A percentile compares a stretch with the other conserved stretches of the same genome.
These are phyloP conservation scores for Eptesicus fuscus DNA, from an alignment of 2,113 vertebrate genomes.

Conservation along the genomic window DNA sequence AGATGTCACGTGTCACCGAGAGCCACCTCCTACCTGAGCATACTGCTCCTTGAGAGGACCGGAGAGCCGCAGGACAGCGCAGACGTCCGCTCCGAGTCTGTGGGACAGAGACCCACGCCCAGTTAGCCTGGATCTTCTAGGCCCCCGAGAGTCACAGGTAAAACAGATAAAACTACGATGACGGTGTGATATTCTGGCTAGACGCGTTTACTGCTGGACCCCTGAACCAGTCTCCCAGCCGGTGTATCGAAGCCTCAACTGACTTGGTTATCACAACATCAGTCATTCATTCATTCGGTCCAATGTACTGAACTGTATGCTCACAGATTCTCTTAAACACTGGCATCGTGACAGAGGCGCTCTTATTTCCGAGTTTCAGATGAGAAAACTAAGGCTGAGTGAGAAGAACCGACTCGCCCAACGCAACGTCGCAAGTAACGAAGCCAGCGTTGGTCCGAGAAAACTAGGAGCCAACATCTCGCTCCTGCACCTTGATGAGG, in stretches of 20 bases:
- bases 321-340: not conserved
- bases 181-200: not conserved
- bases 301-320: not conserved
- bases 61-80: slow-evolving; percentile 81
- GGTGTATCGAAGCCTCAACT: not conserved
- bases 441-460: not conserved
- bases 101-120: not conserved
- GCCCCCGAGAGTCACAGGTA: not conserved
- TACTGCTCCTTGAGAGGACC: slow-evolving; percentile 82
- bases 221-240: not conserved
- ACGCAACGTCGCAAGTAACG: not conserved
- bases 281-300: not conserved
- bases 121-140: not conserved
- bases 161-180: not conserved
- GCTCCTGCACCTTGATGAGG: not conserved
- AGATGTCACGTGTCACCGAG: not conserved
- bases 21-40: slow-evolving; percentile 75
- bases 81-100: slow-evolving; percentile 77
- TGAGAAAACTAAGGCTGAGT: not conserved
- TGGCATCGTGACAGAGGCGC: too few species aligned
- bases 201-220: not conserved
- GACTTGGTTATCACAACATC: not conserved
- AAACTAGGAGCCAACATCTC: not conserved
- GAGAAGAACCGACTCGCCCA: not conserved
- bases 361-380: not conserved